A percentile compares a stretch with the other conserved stretches of the same genome.
Evolutionary conservation across 2,888 invertebrate genomes (phyloP).

Genomic region (Nemotelus nigrinus): DNA sequence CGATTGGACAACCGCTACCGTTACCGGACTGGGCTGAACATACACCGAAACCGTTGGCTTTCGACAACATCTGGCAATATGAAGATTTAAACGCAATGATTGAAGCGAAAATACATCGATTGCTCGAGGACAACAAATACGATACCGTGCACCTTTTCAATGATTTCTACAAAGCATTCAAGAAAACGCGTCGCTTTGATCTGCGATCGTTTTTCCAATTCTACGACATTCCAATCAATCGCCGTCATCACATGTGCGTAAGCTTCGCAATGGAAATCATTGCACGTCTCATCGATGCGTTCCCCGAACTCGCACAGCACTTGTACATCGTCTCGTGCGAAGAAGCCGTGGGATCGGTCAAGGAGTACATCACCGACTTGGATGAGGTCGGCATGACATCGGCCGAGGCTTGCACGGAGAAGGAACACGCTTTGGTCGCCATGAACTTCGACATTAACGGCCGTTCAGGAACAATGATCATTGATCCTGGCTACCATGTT

Average conservation of each 20-base stretch:
- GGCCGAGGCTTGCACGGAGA: constrained; percentile 70
- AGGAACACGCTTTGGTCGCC: constrained; percentile 88
- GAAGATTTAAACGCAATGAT: constrained; percentile 82
- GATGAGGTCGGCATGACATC: constrained; percentile 67
- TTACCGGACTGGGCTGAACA: constrained; percentile 77
- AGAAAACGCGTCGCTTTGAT: constrained; percentile 71
- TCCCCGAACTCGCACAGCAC: constrained; percentile 73
- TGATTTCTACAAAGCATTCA: constrained; percentile 72
- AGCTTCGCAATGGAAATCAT: constrained; percentile 86
- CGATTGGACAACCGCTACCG: constrained; percentile 76
- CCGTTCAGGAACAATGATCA: constrained; percentile 79
- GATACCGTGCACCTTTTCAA: constrained; percentile 90
- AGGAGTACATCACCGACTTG: constrained; percentile 69
- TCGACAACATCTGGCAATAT: constrained; percentile 70
- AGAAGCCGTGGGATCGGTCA: constrained; percentile 76
- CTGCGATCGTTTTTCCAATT: constrained; percentile 78
- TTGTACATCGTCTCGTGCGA: constrained; percentile 86
- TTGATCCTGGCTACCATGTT: constrained; percentile 93
- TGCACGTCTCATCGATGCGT: constrained; percentile 73
- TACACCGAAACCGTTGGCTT: constrained; percentile 65
- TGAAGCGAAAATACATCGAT: constrained; percentile 81
- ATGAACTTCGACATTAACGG: constrained; percentile 78
- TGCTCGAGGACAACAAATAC: constrained; percentile 86
- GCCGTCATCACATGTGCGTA: constrained; percentile 87
- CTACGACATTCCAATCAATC: constrained; percentile 81